Conservation (phyloP, 2,797 vertebrate species). For the Decapterus maruadsi region DNA sequence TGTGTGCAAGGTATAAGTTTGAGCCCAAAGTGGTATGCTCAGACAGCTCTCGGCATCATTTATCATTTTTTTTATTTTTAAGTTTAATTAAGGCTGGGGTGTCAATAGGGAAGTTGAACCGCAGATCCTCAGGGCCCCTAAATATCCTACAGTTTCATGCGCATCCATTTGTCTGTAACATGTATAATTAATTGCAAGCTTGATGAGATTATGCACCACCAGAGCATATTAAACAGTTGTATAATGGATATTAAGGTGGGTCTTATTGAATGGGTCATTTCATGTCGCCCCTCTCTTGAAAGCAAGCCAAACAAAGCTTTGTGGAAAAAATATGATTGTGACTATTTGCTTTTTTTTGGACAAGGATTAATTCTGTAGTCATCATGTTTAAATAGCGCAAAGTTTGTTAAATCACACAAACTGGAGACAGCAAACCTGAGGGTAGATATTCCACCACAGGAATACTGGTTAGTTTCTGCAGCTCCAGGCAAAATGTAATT, state of each 20-base stretch:
- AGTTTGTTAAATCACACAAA: background rate
- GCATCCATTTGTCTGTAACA: slow-evolving; percentile 13
- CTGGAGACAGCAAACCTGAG: background rate
- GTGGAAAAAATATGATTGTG: background rate
- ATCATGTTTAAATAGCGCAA: background rate
- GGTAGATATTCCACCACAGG: background rate
- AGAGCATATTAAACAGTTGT: slow-evolving; percentile 3
- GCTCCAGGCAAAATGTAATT: slow-evolving; percentile 8
- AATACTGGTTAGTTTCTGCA: background rate
- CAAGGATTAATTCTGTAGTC: background rate
- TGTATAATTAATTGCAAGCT: slow-evolving; percentile 26
- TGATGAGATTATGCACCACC: slow-evolving; percentile 3
- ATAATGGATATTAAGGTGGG: background rate
- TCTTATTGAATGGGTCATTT: background rate
- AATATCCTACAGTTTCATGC: slow-evolving; percentile 9
- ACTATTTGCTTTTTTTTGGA: background rate
- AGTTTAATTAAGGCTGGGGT: background rate
- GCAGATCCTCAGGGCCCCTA: background rate
- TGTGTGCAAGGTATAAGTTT: background rate
- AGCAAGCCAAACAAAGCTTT: background rate
- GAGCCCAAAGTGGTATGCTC: background rate
- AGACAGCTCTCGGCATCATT: background rate
- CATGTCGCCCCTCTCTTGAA: background rate
- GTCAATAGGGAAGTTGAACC: background rate
- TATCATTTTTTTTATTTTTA: slow-evolving; percentile 1